Percentiles rank a stretch among this genome's conserved stretches.
Conservation (phyloP, 2,113 vertebrate genomes). For the Plestiodon gilberti region DNA sequence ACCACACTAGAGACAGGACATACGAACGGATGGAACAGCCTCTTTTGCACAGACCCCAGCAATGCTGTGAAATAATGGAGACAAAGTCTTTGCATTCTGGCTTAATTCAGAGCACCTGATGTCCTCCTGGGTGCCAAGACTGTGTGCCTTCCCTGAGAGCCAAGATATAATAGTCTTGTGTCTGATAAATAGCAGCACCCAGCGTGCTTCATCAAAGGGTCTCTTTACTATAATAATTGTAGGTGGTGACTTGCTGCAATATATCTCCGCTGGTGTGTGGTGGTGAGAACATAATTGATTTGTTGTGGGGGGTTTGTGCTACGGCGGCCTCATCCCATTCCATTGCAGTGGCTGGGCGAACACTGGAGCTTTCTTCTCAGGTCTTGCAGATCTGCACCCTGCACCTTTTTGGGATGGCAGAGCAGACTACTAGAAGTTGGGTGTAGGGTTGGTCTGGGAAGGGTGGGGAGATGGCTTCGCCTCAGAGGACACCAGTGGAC, state of each 20-base stretch:
- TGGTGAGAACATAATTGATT: constrained; percentile 69
- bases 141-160: constrained; percentile 63
- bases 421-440: too few relatives aligned
- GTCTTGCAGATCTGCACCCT: neutral
- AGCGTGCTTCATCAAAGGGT: constrained; percentile 72
- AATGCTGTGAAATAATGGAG: neutral
- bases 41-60: neutral
- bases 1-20: neutral
- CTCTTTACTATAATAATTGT: constrained; percentile 74
- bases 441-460: neutral
- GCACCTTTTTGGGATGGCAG: neutral
- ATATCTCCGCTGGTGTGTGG: constrained; percentile 59
- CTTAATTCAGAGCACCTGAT: constrained; percentile 65
- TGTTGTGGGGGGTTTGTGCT: neutral
- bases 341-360: neutral
- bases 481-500: neutral
- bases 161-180: constrained; percentile 68
- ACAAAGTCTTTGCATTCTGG: constrained; percentile 35
- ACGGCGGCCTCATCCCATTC: neutral
- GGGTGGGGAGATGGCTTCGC: too few relatives aligned
- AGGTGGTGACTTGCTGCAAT: constrained; percentile 67
- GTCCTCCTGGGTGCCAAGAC: constrained; percentile 66
- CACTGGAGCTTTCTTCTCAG: neutral
- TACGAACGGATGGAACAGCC: neutral
- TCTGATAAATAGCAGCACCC: constrained; percentile 73